Percentiles rank a stretch among this genome's conserved stretches.
These are phyloP conservation scores for Lasiurus borealis DNA, from an alignment of 2,113 vertebrate species.

Conservation along the genomic window DNA sequence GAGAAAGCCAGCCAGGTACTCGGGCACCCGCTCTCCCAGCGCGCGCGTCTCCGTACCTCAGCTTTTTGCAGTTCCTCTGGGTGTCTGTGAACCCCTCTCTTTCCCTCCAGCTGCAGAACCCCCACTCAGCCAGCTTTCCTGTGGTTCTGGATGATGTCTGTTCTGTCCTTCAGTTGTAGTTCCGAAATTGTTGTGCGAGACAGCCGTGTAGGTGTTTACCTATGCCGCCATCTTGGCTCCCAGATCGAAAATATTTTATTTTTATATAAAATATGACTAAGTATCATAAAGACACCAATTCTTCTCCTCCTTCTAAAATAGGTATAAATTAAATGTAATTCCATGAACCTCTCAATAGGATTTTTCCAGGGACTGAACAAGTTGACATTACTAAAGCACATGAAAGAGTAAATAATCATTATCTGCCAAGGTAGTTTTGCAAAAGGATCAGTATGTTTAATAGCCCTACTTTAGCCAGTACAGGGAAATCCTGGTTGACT, in stretches of 20 bases:
- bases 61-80: too few relatives aligned
- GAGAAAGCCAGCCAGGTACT: too few relatives aligned
- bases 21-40: too few relatives aligned
- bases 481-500: background rate
- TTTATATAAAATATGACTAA: constrained; percentile 22
- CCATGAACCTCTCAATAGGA: background rate
- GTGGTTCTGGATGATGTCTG: too few relatives aligned
- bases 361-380: constrained; percentile 19
- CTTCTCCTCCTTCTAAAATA: background rate
- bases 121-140: too few relatives aligned
- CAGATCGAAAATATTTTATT: background rate
- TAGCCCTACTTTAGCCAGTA: background rate
- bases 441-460: background rate
- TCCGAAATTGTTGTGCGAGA: too few relatives aligned
- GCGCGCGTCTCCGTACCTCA: too few relatives aligned
- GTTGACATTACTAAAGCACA: constrained; percentile 14
- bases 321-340: background rate
- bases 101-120: too few relatives aligned
- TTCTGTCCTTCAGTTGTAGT: too few relatives aligned
- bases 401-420: background rate
- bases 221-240: too few relatives aligned
- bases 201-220: too few relatives aligned
- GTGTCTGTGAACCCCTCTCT: too few relatives aligned
- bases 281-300: background rate
- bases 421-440: constrained; percentile 1